Evolutionary conservation across 35 echinoderm and acorn worm species (phyloP).

Genomic region (Diadema setosum): DNA sequence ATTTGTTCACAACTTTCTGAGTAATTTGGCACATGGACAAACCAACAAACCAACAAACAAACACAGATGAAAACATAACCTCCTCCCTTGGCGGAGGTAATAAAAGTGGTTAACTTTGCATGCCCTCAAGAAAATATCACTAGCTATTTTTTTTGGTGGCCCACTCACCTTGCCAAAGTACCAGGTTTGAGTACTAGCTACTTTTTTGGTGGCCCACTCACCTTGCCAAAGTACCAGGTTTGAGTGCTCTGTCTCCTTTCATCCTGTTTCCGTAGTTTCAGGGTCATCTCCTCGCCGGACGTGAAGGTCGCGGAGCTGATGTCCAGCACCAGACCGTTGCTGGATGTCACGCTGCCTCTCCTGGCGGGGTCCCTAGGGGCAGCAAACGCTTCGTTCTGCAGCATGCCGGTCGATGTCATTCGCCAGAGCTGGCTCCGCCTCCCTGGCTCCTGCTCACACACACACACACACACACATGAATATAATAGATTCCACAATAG

Average conservation of each 20-base stretch:
- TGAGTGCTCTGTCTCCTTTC: slow-evolving; percentile 65
- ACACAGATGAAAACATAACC: no score
- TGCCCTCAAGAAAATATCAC: no score
- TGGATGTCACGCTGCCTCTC: slow-evolving; percentile 20
- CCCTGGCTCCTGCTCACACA: slow-evolving; percentile 81
- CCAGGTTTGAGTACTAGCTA: no score
- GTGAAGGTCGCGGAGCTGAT: slow-evolving; percentile 23
- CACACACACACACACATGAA: no score
- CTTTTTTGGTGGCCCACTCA: slow-evolving; percentile 20
- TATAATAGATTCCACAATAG: no score
- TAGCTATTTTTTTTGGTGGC: no score
- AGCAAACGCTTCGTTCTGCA: slow-evolving; percentile 81
- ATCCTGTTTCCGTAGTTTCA: slow-evolving; percentile 68
- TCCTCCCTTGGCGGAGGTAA: no score
- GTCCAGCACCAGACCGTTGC: slow-evolving; percentile 76
- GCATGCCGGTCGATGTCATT: slow-evolving; percentile 74
- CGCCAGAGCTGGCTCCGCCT: slow-evolving; percentile 91
- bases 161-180: no score
- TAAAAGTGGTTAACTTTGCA: no score
- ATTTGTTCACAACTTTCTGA: no score
- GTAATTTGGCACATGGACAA: no score
- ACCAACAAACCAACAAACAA: no score
- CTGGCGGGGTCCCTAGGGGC: slow-evolving; percentile 73
- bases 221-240: slow-evolving; percentile 81
- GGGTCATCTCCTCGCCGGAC: slow-evolving; percentile 30